Conservation (phyloP, 2,113 vertebrate genomes). For the Sinosuthora webbiana region DNA sequence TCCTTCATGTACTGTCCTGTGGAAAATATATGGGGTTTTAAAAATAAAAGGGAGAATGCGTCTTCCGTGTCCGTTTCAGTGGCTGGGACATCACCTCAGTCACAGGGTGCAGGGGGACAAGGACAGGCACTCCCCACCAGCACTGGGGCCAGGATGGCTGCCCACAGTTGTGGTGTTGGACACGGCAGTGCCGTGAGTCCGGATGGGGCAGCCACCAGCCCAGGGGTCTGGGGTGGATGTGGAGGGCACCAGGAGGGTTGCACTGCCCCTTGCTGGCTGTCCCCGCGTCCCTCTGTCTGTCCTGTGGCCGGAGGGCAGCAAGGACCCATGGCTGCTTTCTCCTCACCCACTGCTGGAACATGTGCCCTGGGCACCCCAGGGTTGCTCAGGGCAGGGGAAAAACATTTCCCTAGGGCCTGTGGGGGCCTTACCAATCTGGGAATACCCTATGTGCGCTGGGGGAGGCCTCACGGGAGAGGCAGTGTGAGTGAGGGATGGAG, state of each 20-base stretch:
- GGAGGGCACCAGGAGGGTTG: neutral
- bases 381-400: fast-evolving
- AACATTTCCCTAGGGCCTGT: neutral
- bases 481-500: neutral
- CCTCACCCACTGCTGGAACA: fast-evolving
- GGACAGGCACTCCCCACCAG: fast-evolving
- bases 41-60: neutral
- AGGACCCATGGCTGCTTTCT: neutral
- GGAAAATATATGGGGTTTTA: neutral
- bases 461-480: neutral
- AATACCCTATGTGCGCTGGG: neutral
- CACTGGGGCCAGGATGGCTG: neutral
- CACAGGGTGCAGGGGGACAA: neutral
- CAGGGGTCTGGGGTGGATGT: neutral
- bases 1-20: neutral
- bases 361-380: too few relatives aligned
- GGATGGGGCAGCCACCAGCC: neutral
- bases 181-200: fast-evolving
- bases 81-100: fast-evolving
- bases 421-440: neutral
- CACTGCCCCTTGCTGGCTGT: fast-evolving
- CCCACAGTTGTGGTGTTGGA: neutral
- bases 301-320: neutral
- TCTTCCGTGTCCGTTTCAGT: neutral
- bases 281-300: fast-evolving